Conservation (phyloP, 2,797 vertebrate species). For the Rhinatrema bivittatum region DNA sequence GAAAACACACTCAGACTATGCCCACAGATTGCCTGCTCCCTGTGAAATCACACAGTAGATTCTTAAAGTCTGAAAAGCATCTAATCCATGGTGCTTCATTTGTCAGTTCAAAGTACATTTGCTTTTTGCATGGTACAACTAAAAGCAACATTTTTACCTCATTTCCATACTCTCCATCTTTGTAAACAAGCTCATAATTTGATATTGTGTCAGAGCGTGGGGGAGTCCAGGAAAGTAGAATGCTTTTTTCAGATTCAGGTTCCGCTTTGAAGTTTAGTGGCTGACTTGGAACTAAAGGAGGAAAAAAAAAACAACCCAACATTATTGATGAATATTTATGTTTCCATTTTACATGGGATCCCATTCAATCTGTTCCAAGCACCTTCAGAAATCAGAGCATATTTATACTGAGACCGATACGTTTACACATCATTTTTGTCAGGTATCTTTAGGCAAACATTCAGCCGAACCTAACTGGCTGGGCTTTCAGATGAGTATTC, state of each 20-base stretch:
- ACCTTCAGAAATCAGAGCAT: too few relatives aligned
- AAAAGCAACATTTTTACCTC: slow-evolving; percentile 83
- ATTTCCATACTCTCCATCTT: slow-evolving; percentile 85
- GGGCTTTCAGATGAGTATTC: too few relatives aligned
- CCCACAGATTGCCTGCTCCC: background rate
- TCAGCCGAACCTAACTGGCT: too few relatives aligned
- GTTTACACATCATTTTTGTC: too few relatives aligned
- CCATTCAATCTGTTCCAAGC: too few relatives aligned
- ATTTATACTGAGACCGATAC: too few relatives aligned
- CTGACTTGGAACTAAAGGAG: slow-evolving; percentile 82
- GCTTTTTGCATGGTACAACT: too few relatives aligned
- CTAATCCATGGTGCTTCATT: background rate
- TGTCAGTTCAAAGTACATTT: background rate
- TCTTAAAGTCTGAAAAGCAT: background rate
- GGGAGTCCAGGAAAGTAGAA: slow-evolving; percentile 89
- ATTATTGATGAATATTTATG: background rate
- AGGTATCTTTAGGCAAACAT: too few relatives aligned
- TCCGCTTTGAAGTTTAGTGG: slow-evolving; percentile 93
- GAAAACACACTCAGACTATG: background rate
- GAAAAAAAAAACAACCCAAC: slow-evolving; percentile 7
- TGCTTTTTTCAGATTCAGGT: slow-evolving; percentile 95
- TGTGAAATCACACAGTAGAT: background rate
- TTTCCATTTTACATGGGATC: too few relatives aligned
- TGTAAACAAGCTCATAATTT: slow-evolving; percentile 91
- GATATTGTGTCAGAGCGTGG: slow-evolving; percentile 90